Evolutionary conservation across 2,113 vertebrate genomes (phyloP).

Genomic region (Neogobius melanostomus): DNA sequence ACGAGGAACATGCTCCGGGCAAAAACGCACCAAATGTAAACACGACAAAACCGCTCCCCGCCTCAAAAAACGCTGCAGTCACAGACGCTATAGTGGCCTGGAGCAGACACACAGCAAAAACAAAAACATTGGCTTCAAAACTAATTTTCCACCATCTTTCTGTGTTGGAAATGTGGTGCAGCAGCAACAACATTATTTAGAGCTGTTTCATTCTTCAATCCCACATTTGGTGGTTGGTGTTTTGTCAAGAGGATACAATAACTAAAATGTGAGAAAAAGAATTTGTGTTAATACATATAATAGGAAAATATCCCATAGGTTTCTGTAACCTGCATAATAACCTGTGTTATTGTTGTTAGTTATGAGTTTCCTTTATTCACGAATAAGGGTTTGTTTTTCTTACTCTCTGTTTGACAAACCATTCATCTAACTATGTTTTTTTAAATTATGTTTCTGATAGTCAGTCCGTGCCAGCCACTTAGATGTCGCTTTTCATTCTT

Average conservation of each 20-base stretch:
- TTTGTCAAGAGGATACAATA: not conserved
- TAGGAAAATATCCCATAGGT: too few relatives aligned
- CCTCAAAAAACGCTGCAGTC: constrained; percentile 52
- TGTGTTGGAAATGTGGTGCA: constrained; percentile 7
- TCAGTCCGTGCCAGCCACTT: not conserved
- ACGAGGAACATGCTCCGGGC: constrained; percentile 55
- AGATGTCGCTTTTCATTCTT: not conserved
- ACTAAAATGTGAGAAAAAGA: not conserved
- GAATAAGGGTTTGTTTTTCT: too few relatives aligned
- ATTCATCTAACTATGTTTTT: not conserved
- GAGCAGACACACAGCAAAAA: constrained; percentile 37
- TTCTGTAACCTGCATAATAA: too few relatives aligned
- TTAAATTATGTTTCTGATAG: not conserved
- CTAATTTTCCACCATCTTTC: not conserved
- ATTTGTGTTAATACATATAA: too few relatives aligned
- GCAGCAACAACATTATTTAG: constrained; percentile 10
- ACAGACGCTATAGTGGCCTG: constrained; percentile 44
- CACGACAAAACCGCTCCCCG: constrained; percentile 55
- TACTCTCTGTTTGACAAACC: too few relatives aligned
- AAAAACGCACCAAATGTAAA: constrained; percentile 59
- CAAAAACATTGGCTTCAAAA: constrained; percentile 53
- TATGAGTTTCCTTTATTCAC: too few relatives aligned
- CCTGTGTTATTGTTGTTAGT: too few relatives aligned
- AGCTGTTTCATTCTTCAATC: constrained; percentile 20
- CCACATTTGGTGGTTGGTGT: not conserved